A percentile compares a stretch with the other conserved stretches of the same genome.
phyloP scores from a whole-genome alignment of 92 coral and sea anemone species.

The Epizoanthus illoricatus region DNA sequence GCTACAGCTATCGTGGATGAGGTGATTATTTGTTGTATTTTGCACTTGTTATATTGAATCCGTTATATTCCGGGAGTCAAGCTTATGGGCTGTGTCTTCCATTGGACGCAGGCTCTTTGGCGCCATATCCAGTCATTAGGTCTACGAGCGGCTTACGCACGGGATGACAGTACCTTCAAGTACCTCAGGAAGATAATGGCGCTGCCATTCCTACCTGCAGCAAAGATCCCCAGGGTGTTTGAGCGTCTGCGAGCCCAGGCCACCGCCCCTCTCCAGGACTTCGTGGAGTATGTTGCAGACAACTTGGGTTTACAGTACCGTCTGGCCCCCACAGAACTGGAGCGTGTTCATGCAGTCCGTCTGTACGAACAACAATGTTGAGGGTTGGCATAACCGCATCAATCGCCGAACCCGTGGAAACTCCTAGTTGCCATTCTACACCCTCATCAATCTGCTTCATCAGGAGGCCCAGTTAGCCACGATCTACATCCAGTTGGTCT shows the following conservation, averaged over 20 bases:
- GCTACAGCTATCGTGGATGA: conserved; percentile 36
- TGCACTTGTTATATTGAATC: too few relatives aligned
- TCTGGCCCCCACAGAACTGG: conserved; percentile 1
- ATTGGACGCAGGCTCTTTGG: too few relatives aligned
- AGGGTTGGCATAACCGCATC: neutral
- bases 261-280: neutral
- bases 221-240: neutral
- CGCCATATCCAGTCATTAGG: neutral
- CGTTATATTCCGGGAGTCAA: too few relatives aligned
- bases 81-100: too few relatives aligned
- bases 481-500: neutral
- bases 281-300: neutral
- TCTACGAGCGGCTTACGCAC: neutral
- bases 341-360: neutral
- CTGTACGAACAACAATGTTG: neutral
- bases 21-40: neutral
- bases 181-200: neutral
- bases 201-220: neutral
- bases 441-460: neutral
- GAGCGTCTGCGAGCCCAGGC: neutral
- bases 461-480: too few relatives aligned
- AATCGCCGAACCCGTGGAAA: neutral
- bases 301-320: neutral
- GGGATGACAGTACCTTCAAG: neutral
- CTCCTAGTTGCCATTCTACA: neutral